phyloP scores from a whole-genome alignment of 2,113 vertebrate species.

The Macrotus californicus region DNA sequence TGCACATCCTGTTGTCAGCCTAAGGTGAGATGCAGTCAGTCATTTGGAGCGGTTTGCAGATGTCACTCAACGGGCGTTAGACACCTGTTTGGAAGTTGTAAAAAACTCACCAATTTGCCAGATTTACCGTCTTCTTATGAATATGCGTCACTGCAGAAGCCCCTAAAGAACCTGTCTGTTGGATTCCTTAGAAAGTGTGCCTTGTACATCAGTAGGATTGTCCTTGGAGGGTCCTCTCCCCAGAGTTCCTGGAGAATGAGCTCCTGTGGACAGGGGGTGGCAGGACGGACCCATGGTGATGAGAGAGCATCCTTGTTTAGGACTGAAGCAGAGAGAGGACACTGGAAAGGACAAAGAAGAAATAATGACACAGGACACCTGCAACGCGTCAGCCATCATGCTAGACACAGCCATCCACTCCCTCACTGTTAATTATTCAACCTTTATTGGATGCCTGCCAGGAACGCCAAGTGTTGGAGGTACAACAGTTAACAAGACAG shows the following conservation, averaged over 20 bases:
- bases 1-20: constrained; percentile 44
- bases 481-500: neutral
- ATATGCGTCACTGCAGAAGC: neutral
- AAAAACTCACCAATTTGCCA: constrained; percentile 51
- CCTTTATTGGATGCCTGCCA: neutral
- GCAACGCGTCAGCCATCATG: neutral
- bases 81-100: constrained; percentile 69
- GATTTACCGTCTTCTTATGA: constrained; percentile 55
- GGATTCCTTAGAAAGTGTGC: neutral
- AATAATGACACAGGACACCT: neutral
- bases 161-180: neutral
- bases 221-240: neutral
- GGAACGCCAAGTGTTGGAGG: neutral
- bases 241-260: neutral
- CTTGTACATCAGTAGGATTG: neutral
- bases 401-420: neutral
- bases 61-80: constrained; percentile 37
- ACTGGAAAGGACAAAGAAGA: neutral
- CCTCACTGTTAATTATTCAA: neutral
- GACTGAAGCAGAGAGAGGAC: neutral
- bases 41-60: constrained; percentile 38
- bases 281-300: neutral
- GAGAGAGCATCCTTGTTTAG: neutral
- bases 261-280: neutral
- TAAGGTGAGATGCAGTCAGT: constrained; percentile 48